These are phyloP conservation scores for Chiloscyllium punctatum DNA, from an alignment of 2,797 vertebrate genomes.

Conservation along the genomic window DNA sequence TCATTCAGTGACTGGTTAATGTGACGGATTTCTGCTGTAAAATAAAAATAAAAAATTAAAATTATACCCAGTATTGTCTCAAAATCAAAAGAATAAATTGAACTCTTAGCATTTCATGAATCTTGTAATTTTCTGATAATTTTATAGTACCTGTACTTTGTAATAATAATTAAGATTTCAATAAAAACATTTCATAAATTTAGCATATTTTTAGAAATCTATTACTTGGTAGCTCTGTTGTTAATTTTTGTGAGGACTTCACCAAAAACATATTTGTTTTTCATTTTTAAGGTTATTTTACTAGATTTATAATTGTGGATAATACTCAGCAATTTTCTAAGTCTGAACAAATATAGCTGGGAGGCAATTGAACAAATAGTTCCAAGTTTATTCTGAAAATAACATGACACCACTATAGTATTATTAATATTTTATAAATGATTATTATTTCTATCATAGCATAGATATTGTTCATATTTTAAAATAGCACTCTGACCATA, in stretches of 20 bases:
- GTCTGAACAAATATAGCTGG: background rate
- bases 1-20: background rate
- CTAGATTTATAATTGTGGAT: background rate
- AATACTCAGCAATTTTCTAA: background rate
- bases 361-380: background rate
- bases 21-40: background rate
- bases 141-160: background rate
- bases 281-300: background rate
- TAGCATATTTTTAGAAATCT: background rate
- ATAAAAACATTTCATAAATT: background rate
- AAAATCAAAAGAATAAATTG: constrained; percentile 1
- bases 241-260: background rate
- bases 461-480: background rate
- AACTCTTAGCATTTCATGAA: background rate
- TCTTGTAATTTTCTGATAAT: background rate
- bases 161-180: constrained; percentile 3
- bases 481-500: background rate
- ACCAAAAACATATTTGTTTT: background rate
- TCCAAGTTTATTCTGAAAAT: background rate
- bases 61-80: background rate
- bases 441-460: background rate
- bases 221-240: background rate
- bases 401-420: background rate
- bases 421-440: background rate
- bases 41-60: background rate